phyloP scores from a whole-genome alignment of 2,888 invertebrate species.

The Scaptodrosophila latifasciaeformis region DNA sequence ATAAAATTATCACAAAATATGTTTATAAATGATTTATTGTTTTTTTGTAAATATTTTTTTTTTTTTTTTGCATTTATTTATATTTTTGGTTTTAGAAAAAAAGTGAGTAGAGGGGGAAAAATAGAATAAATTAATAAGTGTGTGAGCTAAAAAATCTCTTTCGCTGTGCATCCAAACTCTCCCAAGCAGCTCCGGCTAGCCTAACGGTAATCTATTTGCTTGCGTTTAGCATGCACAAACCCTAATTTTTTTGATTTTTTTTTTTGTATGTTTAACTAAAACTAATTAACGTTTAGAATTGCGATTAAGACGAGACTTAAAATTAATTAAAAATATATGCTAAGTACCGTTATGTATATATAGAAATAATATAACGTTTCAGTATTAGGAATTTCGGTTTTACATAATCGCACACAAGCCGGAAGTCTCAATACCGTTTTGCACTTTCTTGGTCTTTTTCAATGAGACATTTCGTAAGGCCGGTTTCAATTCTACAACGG shows the following conservation, averaged over 20 bases:
- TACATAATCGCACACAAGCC: conserved; percentile 92
- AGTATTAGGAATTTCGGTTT: conserved; percentile 55
- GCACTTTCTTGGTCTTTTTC: conserved; percentile 82
- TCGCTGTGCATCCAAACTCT: no score
- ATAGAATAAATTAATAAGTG: no score
- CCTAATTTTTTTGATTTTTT: background rate
- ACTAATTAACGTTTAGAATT: conserved; percentile 61
- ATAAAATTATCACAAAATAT: conserved; percentile 61
- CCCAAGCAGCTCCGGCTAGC: no score
- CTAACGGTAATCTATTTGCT: no score
- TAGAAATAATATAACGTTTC: conserved; percentile 39
- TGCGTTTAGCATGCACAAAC: conserved; percentile 22
- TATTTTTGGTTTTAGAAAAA: conserved; percentile 23
- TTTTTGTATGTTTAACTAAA: conserved; percentile 26
- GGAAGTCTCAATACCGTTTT: conserved; percentile 86
- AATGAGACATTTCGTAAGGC: conserved; percentile 80
- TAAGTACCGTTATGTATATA: no score
- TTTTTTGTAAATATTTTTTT: conserved; percentile 38
- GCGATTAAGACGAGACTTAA: background rate
- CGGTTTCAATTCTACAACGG: conserved; percentile 79
- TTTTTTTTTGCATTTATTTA: conserved; percentile 36
- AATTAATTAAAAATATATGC: conserved; percentile 21
- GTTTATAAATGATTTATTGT: conserved; percentile 26
- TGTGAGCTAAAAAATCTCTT: no score
- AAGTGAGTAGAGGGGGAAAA: no score